These are phyloP conservation scores for Craterocephalus amniculus DNA, from an alignment of 2,797 vertebrate species.

Conservation along the genomic window DNA sequence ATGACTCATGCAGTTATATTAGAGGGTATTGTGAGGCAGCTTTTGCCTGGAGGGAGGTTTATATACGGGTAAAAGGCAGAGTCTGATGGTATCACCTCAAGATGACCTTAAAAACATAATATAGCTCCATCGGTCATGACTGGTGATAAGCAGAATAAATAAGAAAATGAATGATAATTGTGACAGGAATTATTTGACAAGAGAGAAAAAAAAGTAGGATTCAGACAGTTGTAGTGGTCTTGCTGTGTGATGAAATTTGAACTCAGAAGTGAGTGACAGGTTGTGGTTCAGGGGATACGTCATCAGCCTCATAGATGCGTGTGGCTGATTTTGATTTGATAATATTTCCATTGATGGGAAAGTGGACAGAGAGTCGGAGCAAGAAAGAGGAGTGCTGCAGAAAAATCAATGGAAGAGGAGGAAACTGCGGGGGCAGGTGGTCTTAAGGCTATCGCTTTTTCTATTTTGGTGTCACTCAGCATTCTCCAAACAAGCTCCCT, in stretches of 20 bases:
- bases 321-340: constrained; percentile 41
- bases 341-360: constrained; percentile 19
- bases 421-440: constrained; percentile 52
- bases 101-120: constrained; percentile 42
- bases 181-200: too few relatives aligned
- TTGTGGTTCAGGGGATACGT: constrained; percentile 19
- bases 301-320: constrained; percentile 25
- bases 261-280: not conserved
- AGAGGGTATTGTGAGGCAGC: constrained; percentile 33
- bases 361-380: constrained; percentile 23
- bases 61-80: constrained; percentile 35
- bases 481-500: constrained; percentile 18
- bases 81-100: constrained; percentile 27
- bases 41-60: constrained; percentile 41
- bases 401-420: constrained; percentile 42
- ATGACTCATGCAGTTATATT: constrained; percentile 59
- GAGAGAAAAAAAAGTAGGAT: too few relatives aligned
- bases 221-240: not conserved
- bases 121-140: not conserved
- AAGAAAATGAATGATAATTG: constrained; percentile 5
- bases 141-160: constrained; percentile 18
- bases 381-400: constrained; percentile 12
- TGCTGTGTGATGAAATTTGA: constrained; percentile 2
- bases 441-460: constrained; percentile 61
- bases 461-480: constrained; percentile 45